Conservation (phyloP, 2,888 invertebrate genomes). For the Athalia cordata region DNA sequence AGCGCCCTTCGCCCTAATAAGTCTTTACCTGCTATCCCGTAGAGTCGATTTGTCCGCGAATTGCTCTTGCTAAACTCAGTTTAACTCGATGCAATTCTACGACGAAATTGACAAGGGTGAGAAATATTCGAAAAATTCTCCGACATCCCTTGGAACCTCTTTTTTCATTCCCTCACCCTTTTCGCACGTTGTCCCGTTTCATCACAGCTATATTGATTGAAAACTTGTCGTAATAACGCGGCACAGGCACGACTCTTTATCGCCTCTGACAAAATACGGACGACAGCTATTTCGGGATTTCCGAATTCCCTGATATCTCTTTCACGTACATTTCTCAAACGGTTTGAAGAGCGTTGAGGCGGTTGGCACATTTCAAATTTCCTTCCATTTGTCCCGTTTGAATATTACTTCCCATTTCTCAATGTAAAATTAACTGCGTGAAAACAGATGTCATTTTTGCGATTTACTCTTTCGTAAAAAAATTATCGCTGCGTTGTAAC, state of each 20-base stretch:
- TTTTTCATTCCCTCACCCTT: background rate
- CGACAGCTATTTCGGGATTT: background rate
- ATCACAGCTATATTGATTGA: background rate
- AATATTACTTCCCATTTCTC: no score
- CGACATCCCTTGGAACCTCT: background rate
- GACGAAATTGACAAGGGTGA: slow-evolving; percentile 26
- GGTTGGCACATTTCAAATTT: no score
- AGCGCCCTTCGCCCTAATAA: slow-evolving; percentile 33
- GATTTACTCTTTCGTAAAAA: no score
- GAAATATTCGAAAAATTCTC: slow-evolving; percentile 37
- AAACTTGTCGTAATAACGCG: slow-evolving; percentile 28
- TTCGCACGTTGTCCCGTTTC: background rate
- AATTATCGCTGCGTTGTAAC: no score
- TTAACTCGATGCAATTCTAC: slow-evolving; percentile 23
- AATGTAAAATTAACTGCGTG: no score
- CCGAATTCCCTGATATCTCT: background rate
- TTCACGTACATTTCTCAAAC: background rate
- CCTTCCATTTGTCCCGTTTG: no score
- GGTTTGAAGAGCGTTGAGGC: no score
- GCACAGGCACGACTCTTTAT: slow-evolving; percentile 15
- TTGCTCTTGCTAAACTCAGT: slow-evolving; percentile 19
- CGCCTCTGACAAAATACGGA: slow-evolving; percentile 19
- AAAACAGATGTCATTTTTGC: no score
- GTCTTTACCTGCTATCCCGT: background rate
- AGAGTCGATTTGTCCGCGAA: slow-evolving; percentile 5